A percentile compares a stretch with the other conserved stretches of the same genome.
phyloP scores from a whole-genome alignment of 2,888 invertebrate species.

The Toxonevra muliebris region DNA sequence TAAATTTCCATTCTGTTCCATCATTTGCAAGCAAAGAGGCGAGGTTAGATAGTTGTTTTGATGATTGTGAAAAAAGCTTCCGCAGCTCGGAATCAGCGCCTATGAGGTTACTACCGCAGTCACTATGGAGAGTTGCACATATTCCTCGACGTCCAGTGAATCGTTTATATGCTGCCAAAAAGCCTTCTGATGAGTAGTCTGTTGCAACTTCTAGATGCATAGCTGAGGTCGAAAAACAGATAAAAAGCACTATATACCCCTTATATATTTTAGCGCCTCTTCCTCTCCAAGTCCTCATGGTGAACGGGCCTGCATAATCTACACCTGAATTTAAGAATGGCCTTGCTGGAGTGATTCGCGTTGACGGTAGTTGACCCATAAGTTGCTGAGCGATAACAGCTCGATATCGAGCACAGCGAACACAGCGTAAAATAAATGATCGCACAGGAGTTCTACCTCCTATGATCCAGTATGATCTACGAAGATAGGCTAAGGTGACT shows the following conservation, averaged over 20 bases:
- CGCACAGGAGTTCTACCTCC: constrained; percentile 1
- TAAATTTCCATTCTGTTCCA: constrained; percentile 22
- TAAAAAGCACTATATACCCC: neutral
- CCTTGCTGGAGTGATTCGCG: no score
- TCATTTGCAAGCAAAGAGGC: constrained; percentile 17
- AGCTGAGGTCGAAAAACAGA: neutral
- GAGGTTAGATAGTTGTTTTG: constrained; percentile 1
- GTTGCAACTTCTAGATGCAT: constrained; percentile 14
- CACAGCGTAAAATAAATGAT: constrained; percentile 18
- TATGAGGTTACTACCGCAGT: neutral
- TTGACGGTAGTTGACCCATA: no score
- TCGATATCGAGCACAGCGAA: constrained; percentile 18
- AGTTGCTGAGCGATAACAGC: no score
- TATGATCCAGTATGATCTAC: constrained; percentile 19
- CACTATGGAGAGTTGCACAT: neutral
- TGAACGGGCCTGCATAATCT: constrained; percentile 1
- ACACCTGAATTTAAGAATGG: no score
- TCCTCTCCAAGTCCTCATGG: no score
- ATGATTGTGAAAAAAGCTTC: neutral
- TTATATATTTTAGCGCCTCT: neutral
- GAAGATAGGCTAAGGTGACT: neutral
- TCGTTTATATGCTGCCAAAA: constrained; percentile 1
- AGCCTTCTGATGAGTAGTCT: neutral
- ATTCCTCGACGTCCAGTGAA: constrained; percentile 1
- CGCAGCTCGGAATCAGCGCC: neutral